Evolutionary conservation across 2,113 vertebrate species (phyloP).

Genomic region (Chlorodrepanis virens): DNA sequence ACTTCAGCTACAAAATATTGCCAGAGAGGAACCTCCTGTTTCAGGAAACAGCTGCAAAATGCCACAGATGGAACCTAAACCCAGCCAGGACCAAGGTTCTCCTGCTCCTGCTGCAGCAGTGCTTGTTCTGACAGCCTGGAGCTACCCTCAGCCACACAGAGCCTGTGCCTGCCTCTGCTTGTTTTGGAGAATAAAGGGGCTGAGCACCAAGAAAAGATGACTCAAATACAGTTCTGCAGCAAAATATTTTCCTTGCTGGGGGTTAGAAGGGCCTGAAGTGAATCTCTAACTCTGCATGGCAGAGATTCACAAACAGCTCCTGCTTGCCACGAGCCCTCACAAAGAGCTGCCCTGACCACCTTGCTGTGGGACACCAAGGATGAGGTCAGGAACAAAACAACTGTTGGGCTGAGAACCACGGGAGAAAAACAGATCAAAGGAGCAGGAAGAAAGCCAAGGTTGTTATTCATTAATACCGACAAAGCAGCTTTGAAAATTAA

Average conservation of each 20-base stretch:
- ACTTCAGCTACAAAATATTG: neutral
- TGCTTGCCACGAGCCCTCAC: neutral
- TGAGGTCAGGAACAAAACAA: neutral
- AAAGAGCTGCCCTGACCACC: neutral
- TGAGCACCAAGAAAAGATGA: neutral
- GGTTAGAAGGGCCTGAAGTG: neutral
- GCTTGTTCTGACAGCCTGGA: neutral
- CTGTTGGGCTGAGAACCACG: neutral
- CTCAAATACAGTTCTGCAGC: neutral
- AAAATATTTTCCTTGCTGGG: neutral
- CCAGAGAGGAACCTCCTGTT: neutral
- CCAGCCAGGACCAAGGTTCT: neutral
- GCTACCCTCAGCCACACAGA: neutral
- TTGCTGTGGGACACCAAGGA: neutral
- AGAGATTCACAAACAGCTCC: neutral
- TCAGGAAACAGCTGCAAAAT: neutral
- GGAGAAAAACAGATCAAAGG: neutral
- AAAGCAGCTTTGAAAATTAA: neutral
- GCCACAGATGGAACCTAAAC: neutral
- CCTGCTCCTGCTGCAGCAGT: neutral
- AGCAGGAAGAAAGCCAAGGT: neutral
- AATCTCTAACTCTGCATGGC: neutral
- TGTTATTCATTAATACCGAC: neutral
- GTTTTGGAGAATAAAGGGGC: neutral
- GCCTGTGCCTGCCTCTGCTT: neutral